A percentile compares a stretch with the other conserved stretches of the same genome.
phyloP scores from a whole-genome alignment of 35 echinoderm and acorn worm species.

The Apostichopus parvimensis region DNA sequence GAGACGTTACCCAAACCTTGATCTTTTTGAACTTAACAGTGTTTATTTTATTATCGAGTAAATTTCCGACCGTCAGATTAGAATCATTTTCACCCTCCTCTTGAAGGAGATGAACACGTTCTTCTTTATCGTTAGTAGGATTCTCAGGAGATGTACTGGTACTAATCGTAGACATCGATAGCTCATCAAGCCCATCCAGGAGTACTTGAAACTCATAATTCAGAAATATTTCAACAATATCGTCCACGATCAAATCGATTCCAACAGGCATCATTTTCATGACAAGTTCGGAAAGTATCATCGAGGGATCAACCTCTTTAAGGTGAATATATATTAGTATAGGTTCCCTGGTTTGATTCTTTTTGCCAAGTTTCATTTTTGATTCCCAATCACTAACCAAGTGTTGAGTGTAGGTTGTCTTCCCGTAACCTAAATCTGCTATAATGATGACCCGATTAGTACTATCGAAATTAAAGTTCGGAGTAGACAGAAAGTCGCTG shows the following conservation, averaged over 20 bases:
- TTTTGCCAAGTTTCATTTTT: not conserved
- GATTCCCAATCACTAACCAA: not conserved
- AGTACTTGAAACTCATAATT: not conserved
- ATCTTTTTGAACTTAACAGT: not conserved
- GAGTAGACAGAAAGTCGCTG: no score
- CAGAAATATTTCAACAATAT: not conserved
- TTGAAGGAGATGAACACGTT: no score
- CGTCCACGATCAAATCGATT: not conserved
- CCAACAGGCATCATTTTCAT: not conserved
- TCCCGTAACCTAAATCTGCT: slow-evolving; percentile 27
- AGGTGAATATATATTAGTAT: slow-evolving; percentile 32
- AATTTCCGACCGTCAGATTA: not conserved
- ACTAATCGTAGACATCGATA: not conserved
- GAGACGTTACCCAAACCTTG: slow-evolving; percentile 30
- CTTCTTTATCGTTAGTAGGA: not conserved
- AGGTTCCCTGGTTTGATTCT: not conserved
- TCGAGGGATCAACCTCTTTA: not conserved
- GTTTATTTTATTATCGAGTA: not conserved
- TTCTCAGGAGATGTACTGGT: not conserved
- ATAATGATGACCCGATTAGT: no score
- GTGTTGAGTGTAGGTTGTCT: slow-evolving; percentile 14
- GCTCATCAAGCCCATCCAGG: slow-evolving; percentile 7
- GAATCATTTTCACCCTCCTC: no score
- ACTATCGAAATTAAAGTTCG: no score
- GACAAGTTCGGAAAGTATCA: not conserved